A percentile compares a stretch with the other conserved stretches of the same genome.
phyloP scores from a whole-genome alignment of 1,140 invertebrate species.

The Thereuonema tuberculata region DNA sequence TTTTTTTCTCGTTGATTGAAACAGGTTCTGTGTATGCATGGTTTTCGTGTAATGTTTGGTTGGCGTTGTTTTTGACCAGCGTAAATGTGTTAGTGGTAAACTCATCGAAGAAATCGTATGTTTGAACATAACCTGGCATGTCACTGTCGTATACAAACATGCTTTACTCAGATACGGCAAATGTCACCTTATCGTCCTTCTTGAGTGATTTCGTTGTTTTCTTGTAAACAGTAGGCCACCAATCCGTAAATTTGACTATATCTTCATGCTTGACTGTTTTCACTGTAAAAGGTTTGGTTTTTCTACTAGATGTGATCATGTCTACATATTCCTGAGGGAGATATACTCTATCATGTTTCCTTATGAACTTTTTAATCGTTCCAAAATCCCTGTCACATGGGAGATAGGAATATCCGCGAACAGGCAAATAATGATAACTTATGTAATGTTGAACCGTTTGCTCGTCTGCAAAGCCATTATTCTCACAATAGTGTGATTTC shows the following conservation, averaged over 20 bases:
- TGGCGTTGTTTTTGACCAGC: not conserved
- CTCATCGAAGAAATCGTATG: not conserved
- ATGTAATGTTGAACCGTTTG: not conserved
- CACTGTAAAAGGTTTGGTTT: not conserved
- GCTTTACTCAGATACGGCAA: not conserved
- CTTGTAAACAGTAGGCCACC: no score
- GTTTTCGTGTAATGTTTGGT: not conserved
- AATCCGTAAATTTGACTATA: not conserved
- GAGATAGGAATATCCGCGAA: constrained; percentile 26
- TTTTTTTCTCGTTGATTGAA: not conserved
- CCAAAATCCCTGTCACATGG: constrained; percentile 26
- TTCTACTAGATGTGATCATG: not conserved
- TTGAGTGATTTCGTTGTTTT: not conserved
- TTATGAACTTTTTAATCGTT: constrained; percentile 18
- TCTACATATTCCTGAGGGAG: not conserved
- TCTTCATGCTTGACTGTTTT: not conserved
- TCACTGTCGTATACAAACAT: no score
- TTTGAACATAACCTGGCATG: not conserved
- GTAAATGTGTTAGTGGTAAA: not conserved
- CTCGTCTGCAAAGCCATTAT: not conserved
- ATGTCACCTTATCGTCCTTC: not conserved
- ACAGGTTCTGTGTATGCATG: not conserved
- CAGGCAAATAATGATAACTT: constrained; percentile 18
- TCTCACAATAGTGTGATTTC: not conserved
- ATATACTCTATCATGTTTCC: not conserved